These are phyloP conservation scores for Salarias fasciatus DNA, from an alignment of 2,797 vertebrate species.

Conservation along the genomic window DNA sequence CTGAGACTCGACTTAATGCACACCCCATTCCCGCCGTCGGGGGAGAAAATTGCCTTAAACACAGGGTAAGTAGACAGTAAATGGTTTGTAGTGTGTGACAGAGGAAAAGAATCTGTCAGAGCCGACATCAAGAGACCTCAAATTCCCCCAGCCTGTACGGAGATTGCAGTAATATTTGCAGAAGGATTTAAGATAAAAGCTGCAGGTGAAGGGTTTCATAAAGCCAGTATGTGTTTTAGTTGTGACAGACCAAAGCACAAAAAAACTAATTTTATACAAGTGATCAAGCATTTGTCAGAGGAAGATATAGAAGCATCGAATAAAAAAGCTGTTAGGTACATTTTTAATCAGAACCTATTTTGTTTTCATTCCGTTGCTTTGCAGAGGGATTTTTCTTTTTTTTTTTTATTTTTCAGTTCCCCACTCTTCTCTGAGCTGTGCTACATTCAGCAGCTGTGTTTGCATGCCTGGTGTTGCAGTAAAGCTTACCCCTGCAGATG, in stretches of 20 bases:
- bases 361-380: constrained; percentile 43
- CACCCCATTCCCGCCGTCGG: constrained; percentile 64
- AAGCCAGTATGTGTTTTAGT: constrained; percentile 57
- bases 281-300: constrained; percentile 49
- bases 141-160: constrained; percentile 58
- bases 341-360: constrained; percentile 48
- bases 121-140: constrained; percentile 69
- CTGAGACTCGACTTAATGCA: constrained; percentile 75
- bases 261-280: constrained; percentile 47
- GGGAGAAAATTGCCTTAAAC: constrained; percentile 80
- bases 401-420: constrained; percentile 40
- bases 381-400: constrained; percentile 6
- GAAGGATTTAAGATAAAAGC: constrained; percentile 76
- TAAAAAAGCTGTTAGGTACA: constrained; percentile 38
- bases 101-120: constrained; percentile 73
- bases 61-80: constrained; percentile 78
- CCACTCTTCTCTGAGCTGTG: constrained; percentile 43
- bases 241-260: constrained; percentile 23
- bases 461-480: constrained; percentile 40
- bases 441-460: constrained; percentile 47
- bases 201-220: constrained; percentile 64
- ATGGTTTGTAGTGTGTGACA: constrained; percentile 73
- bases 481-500: constrained; percentile 57
- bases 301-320: constrained; percentile 27
- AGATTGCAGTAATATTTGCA: constrained; percentile 75